These are phyloP conservation scores for Vanessa atalanta DNA, from an alignment of 1,140 invertebrate genomes.

Conservation along the genomic window DNA sequence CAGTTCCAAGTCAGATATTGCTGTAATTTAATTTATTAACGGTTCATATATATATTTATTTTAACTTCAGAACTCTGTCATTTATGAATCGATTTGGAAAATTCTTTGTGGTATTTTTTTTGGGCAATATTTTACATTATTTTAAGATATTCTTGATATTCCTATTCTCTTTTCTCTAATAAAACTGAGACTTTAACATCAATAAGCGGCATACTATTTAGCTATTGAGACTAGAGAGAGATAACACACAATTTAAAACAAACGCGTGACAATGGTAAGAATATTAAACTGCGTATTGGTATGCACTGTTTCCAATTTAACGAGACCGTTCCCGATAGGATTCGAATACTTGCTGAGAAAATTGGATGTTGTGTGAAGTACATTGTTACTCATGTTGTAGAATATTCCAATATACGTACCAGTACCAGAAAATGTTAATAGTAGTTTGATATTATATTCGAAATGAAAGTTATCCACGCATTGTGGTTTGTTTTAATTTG, in stretches of 20 bases:
- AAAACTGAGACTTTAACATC: no score
- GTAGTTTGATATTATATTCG: neutral
- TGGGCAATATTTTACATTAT: no score
- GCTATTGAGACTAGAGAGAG: no score
- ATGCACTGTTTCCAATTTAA: conserved; percentile 29
- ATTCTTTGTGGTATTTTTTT: no score
- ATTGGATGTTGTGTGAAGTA: conserved; percentile 13
- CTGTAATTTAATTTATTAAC: no score
- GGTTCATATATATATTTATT: no score
- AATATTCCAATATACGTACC: conserved; percentile 8
- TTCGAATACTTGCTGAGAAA: conserved; percentile 18
- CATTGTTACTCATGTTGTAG: neutral
- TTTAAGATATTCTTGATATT: no score
- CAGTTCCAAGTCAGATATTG: no score
- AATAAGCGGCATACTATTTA: no score
- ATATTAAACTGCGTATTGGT: conserved; percentile 4
- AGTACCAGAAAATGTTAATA: neutral
- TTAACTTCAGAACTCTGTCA: no score
- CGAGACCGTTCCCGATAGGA: conserved; percentile 8
- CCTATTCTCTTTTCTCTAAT: no score
- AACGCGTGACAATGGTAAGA: conserved; percentile 2
- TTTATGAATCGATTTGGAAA: no score
- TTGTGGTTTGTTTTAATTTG: neutral
- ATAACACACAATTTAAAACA: neutral
- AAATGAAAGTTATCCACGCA: neutral